These are phyloP conservation scores for Enteromius paludinosus DNA, from an alignment of 2,797 vertebrate genomes.

Conservation along the genomic window DNA sequence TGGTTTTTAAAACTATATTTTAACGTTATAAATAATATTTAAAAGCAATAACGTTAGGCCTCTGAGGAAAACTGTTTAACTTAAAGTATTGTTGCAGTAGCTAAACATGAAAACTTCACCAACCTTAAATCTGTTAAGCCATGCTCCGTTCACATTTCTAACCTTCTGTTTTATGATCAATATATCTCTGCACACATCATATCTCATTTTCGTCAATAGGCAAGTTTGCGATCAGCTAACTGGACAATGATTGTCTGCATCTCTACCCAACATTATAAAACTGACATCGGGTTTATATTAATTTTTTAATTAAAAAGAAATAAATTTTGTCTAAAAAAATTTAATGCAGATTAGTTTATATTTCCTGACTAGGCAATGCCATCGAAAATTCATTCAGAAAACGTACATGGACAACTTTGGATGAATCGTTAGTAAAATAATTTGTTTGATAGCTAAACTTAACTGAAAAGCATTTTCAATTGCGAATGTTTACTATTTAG, in stretches of 20 bases:
- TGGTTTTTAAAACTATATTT: neutral
- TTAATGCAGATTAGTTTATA: neutral
- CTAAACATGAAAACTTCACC: neutral
- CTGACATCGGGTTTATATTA: neutral
- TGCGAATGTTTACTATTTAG: neutral
- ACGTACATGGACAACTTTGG: neutral
- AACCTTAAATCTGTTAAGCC: neutral
- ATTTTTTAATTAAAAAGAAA: neutral
- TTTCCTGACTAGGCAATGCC: neutral
- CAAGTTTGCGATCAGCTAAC: constrained; percentile 10
- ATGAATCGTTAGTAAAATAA: neutral
- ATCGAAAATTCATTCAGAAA: neutral
- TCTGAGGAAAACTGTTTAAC: neutral
- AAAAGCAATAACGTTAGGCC: neutral
- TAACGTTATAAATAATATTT: neutral
- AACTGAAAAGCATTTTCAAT: neutral
- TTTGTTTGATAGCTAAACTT: too few species aligned
- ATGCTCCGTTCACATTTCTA: neutral
- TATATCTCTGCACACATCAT: constrained; percentile 12
- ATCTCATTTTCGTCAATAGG: constrained; percentile 2
- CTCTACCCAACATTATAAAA: neutral
- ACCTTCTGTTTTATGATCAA: neutral
- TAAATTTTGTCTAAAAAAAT: neutral
- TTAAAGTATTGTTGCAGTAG: neutral
- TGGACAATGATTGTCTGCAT: neutral